Conservation (phyloP, 2,888 invertebrate species). For the Chydorus sphaericus region DNA sequence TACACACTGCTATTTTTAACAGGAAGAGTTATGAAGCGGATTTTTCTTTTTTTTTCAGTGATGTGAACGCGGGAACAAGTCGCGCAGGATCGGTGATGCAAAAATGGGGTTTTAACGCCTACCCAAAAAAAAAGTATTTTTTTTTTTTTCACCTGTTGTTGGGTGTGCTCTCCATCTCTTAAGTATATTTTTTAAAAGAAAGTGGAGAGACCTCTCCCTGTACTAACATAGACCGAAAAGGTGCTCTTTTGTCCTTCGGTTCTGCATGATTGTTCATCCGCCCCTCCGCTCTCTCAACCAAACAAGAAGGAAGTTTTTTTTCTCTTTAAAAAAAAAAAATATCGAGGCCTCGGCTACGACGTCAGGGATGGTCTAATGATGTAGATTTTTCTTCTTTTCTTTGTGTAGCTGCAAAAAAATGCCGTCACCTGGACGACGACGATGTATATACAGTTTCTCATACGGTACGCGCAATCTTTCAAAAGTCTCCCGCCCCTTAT, state of each 20-base stretch:
- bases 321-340: neutral
- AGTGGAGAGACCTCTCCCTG: neutral
- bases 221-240: neutral
- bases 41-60: no score
- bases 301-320: slow-evolving; percentile 7
- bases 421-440: no score
- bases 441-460: no score
- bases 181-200: neutral
- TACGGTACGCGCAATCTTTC: no score
- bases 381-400: neutral
- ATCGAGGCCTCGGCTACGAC: neutral
- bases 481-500: slow-evolving; percentile 6
- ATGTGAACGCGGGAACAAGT: no score
- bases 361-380: slow-evolving; percentile 1
- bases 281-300: slow-evolving; percentile 1
- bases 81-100: neutral
- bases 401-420: no score
- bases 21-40: no score
- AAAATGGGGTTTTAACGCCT: neutral
- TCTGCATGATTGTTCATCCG: slow-evolving; percentile 8
- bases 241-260: slow-evolving; percentile 5
- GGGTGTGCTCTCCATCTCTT: neutral
- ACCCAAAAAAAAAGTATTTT: neutral
- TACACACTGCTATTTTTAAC: no score
- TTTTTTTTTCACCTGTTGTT: slow-evolving; percentile 5